A percentile compares a stretch with the other conserved stretches of the same genome.
phyloP scores from a whole-genome alignment of 2,113 vertebrate genomes.

The Lophochroa leadbeateri region DNA sequence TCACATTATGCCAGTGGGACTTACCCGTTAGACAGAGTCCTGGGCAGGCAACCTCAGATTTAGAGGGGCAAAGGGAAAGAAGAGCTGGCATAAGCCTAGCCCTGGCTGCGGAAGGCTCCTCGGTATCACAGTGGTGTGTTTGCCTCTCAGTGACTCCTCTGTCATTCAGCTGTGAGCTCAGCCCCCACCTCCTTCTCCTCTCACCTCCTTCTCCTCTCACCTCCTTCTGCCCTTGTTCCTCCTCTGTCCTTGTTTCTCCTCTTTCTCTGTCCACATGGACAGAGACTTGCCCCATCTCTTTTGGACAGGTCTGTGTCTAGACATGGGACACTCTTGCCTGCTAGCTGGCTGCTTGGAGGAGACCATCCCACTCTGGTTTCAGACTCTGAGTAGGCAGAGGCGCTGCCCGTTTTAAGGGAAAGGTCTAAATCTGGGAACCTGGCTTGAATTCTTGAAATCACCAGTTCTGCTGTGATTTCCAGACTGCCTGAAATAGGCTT shows the following conservation, averaged over 20 bases:
- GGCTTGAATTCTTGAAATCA: neutral
- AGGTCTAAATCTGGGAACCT: neutral
- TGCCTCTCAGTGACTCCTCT: neutral
- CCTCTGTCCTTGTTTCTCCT: neutral
- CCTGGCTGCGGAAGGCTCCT: neutral
- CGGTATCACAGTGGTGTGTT: fast-evolving
- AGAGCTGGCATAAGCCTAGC: neutral
- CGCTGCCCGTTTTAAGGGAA: neutral
- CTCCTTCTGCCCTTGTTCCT: neutral
- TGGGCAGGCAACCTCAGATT: neutral
- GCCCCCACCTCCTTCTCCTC: neutral
- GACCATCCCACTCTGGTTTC: neutral
- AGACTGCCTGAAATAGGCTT: neutral
- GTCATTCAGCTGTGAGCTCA: neutral
- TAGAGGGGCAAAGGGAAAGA: neutral
- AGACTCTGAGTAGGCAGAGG: neutral
- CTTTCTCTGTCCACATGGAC: neutral
- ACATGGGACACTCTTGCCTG: neutral
- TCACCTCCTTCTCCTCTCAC: neutral
- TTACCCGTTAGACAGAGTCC: neutral
- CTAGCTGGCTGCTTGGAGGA: neutral
- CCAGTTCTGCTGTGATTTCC: neutral
- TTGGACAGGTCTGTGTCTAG: neutral
- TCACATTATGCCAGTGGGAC: neutral
- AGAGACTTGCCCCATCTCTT: neutral